phyloP scores from a whole-genome alignment of 2,113 vertebrate genomes.

The Nycticorax nycticorax region DNA sequence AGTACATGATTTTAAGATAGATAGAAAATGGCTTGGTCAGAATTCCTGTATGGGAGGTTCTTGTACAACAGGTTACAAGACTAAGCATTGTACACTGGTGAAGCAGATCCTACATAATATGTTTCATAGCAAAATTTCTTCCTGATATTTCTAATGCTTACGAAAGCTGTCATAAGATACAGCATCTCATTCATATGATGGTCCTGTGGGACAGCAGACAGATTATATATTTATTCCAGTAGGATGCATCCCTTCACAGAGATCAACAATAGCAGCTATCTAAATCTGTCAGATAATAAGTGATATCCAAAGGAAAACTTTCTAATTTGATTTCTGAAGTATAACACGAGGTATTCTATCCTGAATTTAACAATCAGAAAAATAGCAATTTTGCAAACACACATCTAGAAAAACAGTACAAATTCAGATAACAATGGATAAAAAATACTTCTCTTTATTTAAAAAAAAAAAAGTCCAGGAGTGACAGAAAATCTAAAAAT shows the following conservation, averaged over 20 bases:
- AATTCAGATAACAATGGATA: background rate
- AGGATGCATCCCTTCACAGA: background rate
- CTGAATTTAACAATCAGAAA: background rate
- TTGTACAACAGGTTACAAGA: background rate
- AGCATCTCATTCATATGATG: background rate
- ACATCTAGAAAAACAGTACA: background rate
- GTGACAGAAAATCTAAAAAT: background rate
- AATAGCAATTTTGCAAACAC: background rate
- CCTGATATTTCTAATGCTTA: background rate
- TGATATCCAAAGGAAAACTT: background rate
- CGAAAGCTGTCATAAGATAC: background rate
- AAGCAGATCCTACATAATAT: background rate
- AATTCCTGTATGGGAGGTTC: background rate
- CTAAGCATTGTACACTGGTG: background rate
- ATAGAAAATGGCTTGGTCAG: background rate
- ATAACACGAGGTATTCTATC: background rate
- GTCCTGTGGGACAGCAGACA: background rate
- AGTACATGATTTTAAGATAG: background rate
- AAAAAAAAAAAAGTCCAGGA: background rate
- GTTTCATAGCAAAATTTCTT: background rate
- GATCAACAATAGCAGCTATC: background rate
- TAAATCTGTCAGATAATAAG: background rate
- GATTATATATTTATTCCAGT: background rate
- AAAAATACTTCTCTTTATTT: background rate
- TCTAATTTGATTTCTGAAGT: background rate